A percentile compares a stretch with the other conserved stretches of the same genome.
These are phyloP conservation scores for Hippoglossus hippoglossus DNA, from an alignment of 2,797 vertebrate genomes.

Conservation along the genomic window DNA sequence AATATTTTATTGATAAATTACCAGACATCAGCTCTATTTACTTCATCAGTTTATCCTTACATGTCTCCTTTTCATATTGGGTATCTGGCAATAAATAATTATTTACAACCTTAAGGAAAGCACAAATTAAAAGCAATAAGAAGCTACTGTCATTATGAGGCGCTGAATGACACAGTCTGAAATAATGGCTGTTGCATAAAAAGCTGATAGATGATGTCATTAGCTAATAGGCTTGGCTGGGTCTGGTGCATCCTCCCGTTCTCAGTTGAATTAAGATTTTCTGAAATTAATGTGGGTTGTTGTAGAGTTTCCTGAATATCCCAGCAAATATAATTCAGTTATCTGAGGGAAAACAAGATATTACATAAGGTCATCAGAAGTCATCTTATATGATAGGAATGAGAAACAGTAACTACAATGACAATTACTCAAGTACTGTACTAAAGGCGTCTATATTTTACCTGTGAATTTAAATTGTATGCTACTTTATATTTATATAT, in stretches of 20 bases:
- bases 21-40: slow-evolving; percentile 43
- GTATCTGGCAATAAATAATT: slow-evolving; percentile 94
- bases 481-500: background rate
- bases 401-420: too few relatives aligned
- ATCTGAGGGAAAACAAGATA: slow-evolving; percentile 78
- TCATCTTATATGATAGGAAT: background rate
- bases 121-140: slow-evolving; percentile 69
- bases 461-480: background rate
- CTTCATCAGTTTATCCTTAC: slow-evolving; percentile 31
- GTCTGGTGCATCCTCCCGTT: slow-evolving; percentile 7
- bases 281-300: slow-evolving; percentile 19
- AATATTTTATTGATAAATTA: slow-evolving; percentile 69
- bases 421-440: background rate
- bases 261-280: slow-evolving; percentile 9
- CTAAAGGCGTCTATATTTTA: too few relatives aligned
- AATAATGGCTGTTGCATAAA: slow-evolving; percentile 74
- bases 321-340: slow-evolving; percentile 77
- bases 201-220: slow-evolving; percentile 73
- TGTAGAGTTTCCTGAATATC: slow-evolving; percentile 35
- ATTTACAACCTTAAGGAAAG: slow-evolving; percentile 91
- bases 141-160: slow-evolving; percentile 60
- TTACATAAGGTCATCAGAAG: slow-evolving; percentile 16
- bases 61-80: slow-evolving; percentile 57
- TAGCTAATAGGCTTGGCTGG: slow-evolving; percentile 45
- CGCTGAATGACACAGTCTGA: slow-evolving; percentile 61